Base-by-base conservation (phyloP, 2,888 invertebrate genomes). In the Alitta virens region DNA sequence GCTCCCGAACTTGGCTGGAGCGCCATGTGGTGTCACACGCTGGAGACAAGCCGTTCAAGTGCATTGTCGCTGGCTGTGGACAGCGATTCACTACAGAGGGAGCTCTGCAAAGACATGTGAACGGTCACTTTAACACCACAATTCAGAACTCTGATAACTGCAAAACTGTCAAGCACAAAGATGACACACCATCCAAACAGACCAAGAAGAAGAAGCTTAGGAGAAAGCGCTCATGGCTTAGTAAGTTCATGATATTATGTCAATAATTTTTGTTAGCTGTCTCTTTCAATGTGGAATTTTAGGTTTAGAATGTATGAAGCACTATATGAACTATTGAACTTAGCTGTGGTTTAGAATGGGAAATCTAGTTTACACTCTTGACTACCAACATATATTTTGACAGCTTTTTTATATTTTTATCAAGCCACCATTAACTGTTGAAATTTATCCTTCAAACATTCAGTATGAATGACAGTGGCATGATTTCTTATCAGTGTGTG, bases 21-120 rank as follows among this genome's bases (percentile, higher is more conserved):
- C 86, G 95, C 53, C 96, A 96, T 83, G 91, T 95, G 51, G 84
- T 94, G 55, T 90, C 90, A 0, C 96, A 96, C 83, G 91, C 91
- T 62, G 93, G 93, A 51, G 93, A 91, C 83, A 94, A 95, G 81
- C 94, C 94, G 25, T 95, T 93, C 85, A 89, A 91, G 76, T 97
- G 96, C 84, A 95, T 96, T 81, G 92, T 97, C 73, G 94, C 93
- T 78, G 91, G 93, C 74, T 97, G 96, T 83, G 92, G 82, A 88
- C 79, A 80, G 63, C 77, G 84, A 43, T 85, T 85, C 73, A 79
- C 83, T 26, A 78, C 84, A 23, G 84, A 84, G 73, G 70, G 66
- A 52, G 88, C 92, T 64, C 84, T 96, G 72, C 92, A 95, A 83
- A 87, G 94, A 73, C 96, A 97, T 78, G 94, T 95, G 57, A 94